Evolutionary conservation across 1,140 invertebrate genomes (phyloP), one percentile per base, ranked within the genome.

Genomic region (Trichonephila inaurata): DNA sequence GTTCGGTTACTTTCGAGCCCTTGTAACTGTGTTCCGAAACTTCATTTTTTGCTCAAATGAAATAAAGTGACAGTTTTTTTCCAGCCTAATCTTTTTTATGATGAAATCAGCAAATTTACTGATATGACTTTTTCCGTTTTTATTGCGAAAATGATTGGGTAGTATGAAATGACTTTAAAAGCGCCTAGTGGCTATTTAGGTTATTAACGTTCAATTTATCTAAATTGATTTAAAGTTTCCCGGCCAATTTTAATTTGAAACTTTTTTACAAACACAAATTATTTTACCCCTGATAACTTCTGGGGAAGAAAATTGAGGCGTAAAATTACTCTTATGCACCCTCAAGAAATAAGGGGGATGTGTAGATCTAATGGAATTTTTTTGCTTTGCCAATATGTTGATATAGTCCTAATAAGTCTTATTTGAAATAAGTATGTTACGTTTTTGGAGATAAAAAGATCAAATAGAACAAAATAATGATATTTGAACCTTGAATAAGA

Each of bases 71-170:
- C 81, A 91, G 89, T 92, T 85, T 92, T 40, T 62, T 86, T 86
- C 90, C 21, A 60, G 61, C n/a, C n/a, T 85, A 66, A 85, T 89
- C 77, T 91, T 86, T 85, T 92, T 85, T 85, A 24, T 44, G 60
- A 44, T 60, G n/a, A 69, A 92, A 33, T 92, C 91, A 92, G 81
- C 91, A 66, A 85, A 24, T 66, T 92, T 66, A 28, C 69, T 81
- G 89, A 28, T 82, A 24, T 21, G 4, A 60, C 6, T 66, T 92
- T 77, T 88, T 88, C 51, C 64, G 10, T 24, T 40, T 92, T 82
- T 91, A 89, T 61, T 92, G n/a, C 82, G 62, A 92, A 92, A 92
- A 86, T 85, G 91, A 92, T 92, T 85, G 62, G 82, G 66, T 66
- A 85, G 64, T 86, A 24, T 19, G 85, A 86, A 85, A n/a, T 66